Conservation (phyloP, 2,888 invertebrate species). For the Sesia bembeciformis region DNA sequence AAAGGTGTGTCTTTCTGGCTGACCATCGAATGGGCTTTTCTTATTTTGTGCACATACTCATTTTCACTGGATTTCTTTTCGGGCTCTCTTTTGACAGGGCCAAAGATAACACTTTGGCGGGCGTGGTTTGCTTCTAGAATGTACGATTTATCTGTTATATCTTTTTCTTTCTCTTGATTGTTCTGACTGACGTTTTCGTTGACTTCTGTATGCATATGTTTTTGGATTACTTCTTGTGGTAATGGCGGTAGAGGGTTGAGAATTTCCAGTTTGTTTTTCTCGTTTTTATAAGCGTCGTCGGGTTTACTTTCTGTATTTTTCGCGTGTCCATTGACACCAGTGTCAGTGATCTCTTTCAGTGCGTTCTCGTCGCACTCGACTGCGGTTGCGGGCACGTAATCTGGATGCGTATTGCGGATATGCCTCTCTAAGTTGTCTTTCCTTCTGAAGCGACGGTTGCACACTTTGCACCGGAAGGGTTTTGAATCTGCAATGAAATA, state of each 20-base stretch:
- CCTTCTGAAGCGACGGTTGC: slow-evolving; percentile 80
- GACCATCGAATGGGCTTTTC: slow-evolving; percentile 47
- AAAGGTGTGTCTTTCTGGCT: slow-evolving; percentile 32
- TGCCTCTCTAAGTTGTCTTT: slow-evolving; percentile 87
- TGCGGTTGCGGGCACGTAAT: slow-evolving; percentile 39
- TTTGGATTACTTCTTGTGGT: slow-evolving; percentile 44
- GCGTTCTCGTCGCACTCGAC: slow-evolving; percentile 46
- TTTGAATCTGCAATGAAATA: slow-evolving; percentile 71
- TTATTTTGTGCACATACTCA: slow-evolving; percentile 62
- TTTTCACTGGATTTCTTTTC: slow-evolving; percentile 32
- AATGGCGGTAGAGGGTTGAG: slow-evolving; percentile 54
- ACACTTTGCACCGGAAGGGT: slow-evolving; percentile 81
- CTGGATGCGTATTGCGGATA: slow-evolving; percentile 83
- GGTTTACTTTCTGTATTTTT: slow-evolving; percentile 1
- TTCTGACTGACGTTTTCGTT: slow-evolving; percentile 3
- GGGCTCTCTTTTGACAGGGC: slow-evolving; percentile 20
- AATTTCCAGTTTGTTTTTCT: slow-evolving; percentile 42
- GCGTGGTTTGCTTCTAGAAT: slow-evolving; percentile 63
- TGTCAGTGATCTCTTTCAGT: slow-evolving; percentile 25
- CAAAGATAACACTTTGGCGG: slow-evolving; percentile 63
- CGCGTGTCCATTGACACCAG: slow-evolving; percentile 4
- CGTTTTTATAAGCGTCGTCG: slow-evolving; percentile 13
- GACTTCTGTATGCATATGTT: slow-evolving; percentile 27
- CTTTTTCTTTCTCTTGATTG: slow-evolving; percentile 4
- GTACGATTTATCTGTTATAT: slow-evolving; percentile 41